Base-by-base conservation (phyloP, 1,140 invertebrate genomes). In the Cecropterus lyciades region DNA sequence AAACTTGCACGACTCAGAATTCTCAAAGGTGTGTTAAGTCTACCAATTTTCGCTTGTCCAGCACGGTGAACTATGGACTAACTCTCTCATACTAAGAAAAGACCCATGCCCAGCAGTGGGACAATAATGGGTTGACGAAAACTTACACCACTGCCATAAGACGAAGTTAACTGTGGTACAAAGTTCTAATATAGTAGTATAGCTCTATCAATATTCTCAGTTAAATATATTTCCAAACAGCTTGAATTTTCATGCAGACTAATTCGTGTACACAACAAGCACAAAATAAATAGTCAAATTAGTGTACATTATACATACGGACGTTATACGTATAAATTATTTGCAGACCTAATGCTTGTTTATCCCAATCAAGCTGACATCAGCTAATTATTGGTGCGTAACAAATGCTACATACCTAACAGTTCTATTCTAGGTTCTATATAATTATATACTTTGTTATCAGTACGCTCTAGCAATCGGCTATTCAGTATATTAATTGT, bases 361-460 rank as follows among this genome's bases (percentile, higher is more conserved):
- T 51, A 62, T 62, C 46, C 59, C 59, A 60, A 60, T 60, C 57
- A 60, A 60, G 57, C 57, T 49, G 30, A 60, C 57, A 60, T 60
- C 9, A 49, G 45, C 45, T 60, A 60, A 60, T 60, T 60, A 49
- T 30, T 37, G 57, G 16, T 48, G 57, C 57, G 45, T 17, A 60
- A 60, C 45, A 15, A 60, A 40, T 55, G 14, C 4, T 55, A 40
- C 24, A 56, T 56, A 33, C 11, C n/a, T n/a, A n/a, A 37, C 33
- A 30, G 27, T 24, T 3, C 20, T 24, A 24, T 33, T 9, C 3
- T 33, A 10, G 30, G n/a, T n/a, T 40, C 5, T 40, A 17, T 8
- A 14, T 16, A 14, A 8, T 14, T n/a, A 45, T 45, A 15, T 45
- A 45, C 13, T 9, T 45, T 45, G 43, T 37, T 16, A 33, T 55